These are phyloP conservation scores for Amyelois transitella DNA, from an alignment of 1,140 invertebrate genomes.

Conservation along the genomic window DNA sequence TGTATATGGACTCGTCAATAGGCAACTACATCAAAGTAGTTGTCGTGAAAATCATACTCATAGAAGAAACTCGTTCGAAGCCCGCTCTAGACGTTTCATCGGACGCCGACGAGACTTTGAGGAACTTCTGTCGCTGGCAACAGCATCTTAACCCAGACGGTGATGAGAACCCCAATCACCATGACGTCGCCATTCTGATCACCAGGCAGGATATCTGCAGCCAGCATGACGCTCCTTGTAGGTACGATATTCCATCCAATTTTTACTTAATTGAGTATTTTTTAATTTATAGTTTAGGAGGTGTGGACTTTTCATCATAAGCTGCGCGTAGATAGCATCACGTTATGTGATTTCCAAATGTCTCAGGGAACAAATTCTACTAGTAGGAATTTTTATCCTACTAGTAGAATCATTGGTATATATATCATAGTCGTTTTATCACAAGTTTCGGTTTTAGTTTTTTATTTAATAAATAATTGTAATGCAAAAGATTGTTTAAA, in stretches of 20 bases:
- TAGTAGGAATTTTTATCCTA: no score
- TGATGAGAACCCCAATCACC: conserved; percentile 90
- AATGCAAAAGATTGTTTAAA: no score
- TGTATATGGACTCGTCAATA: conserved; percentile 91
- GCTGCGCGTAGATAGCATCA: no score
- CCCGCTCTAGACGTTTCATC: conserved; percentile 84
- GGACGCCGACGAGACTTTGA: conserved; percentile 87
- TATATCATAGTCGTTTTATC: no score
- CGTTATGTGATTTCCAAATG: no score
- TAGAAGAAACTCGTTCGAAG: conserved; percentile 82
- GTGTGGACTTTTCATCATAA: no score
- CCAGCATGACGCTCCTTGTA: conserved; percentile 80
- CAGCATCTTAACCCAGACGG: conserved; percentile 83
- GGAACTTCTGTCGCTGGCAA: conserved; percentile 92
- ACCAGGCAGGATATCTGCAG: conserved; percentile 93
- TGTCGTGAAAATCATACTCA: conserved; percentile 86
- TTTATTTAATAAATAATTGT: no score
- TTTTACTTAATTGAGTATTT: background rate
- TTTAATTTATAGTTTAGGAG: background rate
- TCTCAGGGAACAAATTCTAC: no score
- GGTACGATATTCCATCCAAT: conserved; percentile 45
- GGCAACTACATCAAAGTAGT: conserved; percentile 93
- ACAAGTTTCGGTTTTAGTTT: no score
- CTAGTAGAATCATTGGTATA: no score
- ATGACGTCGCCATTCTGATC: conserved; percentile 93